Base-by-base conservation (phyloP, 2,113 vertebrate genomes). In the Coturnix japonica region DNA sequence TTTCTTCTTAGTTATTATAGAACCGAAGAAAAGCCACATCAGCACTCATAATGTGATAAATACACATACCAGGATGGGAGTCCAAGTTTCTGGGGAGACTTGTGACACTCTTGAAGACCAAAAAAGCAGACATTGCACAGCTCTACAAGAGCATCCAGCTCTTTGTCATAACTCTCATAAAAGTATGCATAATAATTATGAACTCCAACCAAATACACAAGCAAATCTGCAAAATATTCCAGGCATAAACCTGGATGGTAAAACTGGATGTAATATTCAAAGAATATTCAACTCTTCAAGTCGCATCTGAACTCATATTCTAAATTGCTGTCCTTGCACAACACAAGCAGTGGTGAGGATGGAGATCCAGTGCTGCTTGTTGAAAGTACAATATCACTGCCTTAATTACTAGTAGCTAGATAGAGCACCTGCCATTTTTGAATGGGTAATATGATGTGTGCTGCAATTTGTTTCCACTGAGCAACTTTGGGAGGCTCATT, bases 11-110 rank as follows among this genome's bases (percentile, higher is more conserved):
- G 13, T 66, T 67, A 51, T 25, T 8, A 2, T 26, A 26, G 19
- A 70, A n/a, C 30, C 9, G 22, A 44, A 10, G 14, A 43, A 9
- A 11, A 41, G 8, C 39, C 39, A 41, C 39, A 13, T 25, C 0
- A 0, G 13, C 7, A 13, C 33, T 31, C 4, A 1, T 5, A 31
- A 12, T 37, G 31, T 17, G 22, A 79, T 31, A 30, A 70, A 37
- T 16, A 8, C 3, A 3, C 7, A 33, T 33, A 3, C 13, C 4
- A 2, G 3, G 26, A 47, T 21, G 56, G 22, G 74, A 75, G 1
- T 15, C 21, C 3, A 6, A 54, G 22, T 49, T 66, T 31, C 59
- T 60, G 37, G 20, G 22, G 12, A 44, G 20, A 22, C 3, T 44
- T 8, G 3, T 4, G 9, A 23, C 23, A 17, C 13, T 79, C 23